phyloP scores from a whole-genome alignment of 2,797 vertebrate species.

The Takifugu ocellatus region DNA sequence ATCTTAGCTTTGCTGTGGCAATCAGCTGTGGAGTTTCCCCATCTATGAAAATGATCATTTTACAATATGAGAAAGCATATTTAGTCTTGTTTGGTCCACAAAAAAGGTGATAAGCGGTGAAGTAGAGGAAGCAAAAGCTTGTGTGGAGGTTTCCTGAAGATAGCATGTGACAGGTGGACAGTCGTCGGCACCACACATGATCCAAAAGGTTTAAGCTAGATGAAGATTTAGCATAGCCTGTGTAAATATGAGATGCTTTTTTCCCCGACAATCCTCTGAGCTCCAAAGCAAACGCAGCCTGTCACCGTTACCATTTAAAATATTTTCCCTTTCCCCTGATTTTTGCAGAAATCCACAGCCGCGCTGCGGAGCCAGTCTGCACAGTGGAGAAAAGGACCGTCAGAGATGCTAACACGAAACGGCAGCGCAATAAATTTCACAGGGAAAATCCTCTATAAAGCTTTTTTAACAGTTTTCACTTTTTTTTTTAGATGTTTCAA shows the following conservation, averaged over 20 bases:
- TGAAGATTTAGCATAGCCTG: conserved; percentile 14
- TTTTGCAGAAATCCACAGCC: conserved; percentile 23
- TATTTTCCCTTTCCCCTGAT: conserved; percentile 42
- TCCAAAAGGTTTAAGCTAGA: conserved; percentile 34
- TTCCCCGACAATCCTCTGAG: conserved; percentile 36
- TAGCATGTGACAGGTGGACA: conserved; percentile 17
- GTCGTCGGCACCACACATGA: conserved; percentile 6
- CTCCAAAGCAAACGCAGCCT: conserved; percentile 9
- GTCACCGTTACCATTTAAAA: conserved; percentile 37
- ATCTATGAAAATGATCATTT: no score
- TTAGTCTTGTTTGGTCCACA: conserved; percentile 1
- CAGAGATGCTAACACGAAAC: conserved; percentile 30
- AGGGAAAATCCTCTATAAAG: background rate
- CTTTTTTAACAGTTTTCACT: no score
- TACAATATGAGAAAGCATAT: no score
- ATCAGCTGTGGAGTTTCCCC: no score
- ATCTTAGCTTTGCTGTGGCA: no score
- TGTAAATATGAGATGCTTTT: conserved; percentile 43
- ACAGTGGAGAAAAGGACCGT: conserved; percentile 8
- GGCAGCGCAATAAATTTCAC: conserved; percentile 25
- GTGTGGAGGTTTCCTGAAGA: no score
- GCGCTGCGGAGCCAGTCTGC: conserved; percentile 18
- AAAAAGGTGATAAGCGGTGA: background rate
- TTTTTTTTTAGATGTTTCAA: no score
- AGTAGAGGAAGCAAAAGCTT: conserved; percentile 17